phyloP scores from a whole-genome alignment of 2,888 invertebrate species.

The Cyaniris semiargus region DNA sequence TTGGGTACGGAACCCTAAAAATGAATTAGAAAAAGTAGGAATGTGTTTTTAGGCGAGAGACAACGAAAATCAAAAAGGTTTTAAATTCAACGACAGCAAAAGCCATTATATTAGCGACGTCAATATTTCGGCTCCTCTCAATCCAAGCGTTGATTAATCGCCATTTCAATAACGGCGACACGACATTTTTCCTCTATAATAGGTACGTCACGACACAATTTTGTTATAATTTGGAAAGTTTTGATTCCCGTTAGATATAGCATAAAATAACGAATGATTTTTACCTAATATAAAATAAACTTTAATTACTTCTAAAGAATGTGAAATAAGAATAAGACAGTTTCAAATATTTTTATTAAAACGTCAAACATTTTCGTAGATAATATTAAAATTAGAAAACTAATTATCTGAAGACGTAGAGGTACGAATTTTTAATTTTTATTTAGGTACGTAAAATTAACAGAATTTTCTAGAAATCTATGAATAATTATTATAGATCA shows the following conservation, averaged over 20 bases:
- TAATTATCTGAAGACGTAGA: too few species aligned
- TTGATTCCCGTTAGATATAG: not conserved
- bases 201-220: constrained; percentile 14
- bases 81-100: constrained; percentile 21
- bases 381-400: not conserved
- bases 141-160: constrained; percentile 23
- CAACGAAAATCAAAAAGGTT: constrained; percentile 19
- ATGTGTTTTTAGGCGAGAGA: not conserved
- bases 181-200: constrained; percentile 22
- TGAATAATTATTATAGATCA: too few species aligned
- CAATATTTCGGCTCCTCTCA: constrained; percentile 28
- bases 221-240: constrained; percentile 10
- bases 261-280: not conserved
- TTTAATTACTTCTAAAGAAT: not conserved
- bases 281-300: not conserved
- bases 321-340: not conserved
- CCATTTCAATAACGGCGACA: constrained; percentile 2
- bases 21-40: not conserved
- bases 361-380: not conserved
- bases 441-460: too few species aligned
- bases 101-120: constrained; percentile 5
- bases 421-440: too few species aligned
- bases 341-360: not conserved
- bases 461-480: too few species aligned
- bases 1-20: too few species aligned